phyloP scores from a whole-genome alignment of 2,888 invertebrate species.

The Machimus rusticus region DNA sequence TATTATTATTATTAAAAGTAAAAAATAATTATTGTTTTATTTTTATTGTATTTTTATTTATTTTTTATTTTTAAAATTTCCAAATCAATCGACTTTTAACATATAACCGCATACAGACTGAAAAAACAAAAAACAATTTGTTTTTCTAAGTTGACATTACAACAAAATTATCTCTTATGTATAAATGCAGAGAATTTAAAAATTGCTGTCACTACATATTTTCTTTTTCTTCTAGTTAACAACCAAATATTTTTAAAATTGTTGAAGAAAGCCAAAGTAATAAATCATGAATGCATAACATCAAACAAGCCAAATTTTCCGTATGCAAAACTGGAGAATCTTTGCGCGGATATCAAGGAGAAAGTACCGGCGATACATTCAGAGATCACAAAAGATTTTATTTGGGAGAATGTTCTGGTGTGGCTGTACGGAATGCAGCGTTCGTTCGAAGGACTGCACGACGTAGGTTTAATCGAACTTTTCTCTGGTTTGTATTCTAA shows the following conservation, averaged over 20 bases:
- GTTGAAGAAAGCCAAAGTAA: neutral
- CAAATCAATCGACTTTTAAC: too few species aligned
- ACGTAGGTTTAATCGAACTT: neutral
- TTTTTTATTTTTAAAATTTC: too few species aligned
- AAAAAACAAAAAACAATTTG: too few species aligned
- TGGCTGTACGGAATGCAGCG: constrained; percentile 48
- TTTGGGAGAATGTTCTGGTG: constrained; percentile 47
- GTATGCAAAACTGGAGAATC: constrained; percentile 43
- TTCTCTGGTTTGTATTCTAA: neutral
- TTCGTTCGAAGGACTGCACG: constrained; percentile 43
- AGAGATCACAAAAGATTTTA: neutral
- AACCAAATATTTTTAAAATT: neutral
- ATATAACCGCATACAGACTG: too few species aligned
- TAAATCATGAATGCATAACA: neutral
- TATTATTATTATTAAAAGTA: too few species aligned
- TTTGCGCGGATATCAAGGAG: neutral
- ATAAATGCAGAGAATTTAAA: too few species aligned
- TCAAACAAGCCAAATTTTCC: constrained; percentile 38
- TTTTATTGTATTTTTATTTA: too few species aligned
- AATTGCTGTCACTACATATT: neutral
- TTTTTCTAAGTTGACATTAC: too few species aligned
- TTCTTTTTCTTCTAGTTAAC: neutral
- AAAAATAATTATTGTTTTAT: too few species aligned
- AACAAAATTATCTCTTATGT: too few species aligned
- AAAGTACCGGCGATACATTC: neutral